A percentile compares a stretch with the other conserved stretches of the same genome.
Conservation (phyloP, 2,113 vertebrate species). For the Mesocricetus auratus region DNA sequence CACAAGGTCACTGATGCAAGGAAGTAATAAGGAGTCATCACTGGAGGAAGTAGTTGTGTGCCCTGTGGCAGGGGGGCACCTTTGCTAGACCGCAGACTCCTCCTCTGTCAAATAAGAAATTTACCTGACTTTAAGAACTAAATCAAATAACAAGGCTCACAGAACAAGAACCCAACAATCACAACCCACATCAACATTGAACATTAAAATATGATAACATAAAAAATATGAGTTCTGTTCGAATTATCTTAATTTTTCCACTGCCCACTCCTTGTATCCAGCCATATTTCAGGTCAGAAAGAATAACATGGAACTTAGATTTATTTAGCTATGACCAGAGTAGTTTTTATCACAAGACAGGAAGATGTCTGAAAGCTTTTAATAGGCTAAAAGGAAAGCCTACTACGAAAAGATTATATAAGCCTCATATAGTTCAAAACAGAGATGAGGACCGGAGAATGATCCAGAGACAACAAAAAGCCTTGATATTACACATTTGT, state of each 20-base stretch:
- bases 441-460: background rate
- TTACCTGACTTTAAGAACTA: background rate
- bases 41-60: background rate
- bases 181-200: background rate
- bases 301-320: background rate
- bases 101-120: background rate
- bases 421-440: background rate
- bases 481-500: background rate
- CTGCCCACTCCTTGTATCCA: background rate
- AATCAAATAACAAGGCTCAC: background rate
- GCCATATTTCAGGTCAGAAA: background rate
- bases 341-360: background rate
- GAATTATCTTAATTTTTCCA: background rate
- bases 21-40: background rate
- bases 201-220: background rate
- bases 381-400: slow-evolving; percentile 7
- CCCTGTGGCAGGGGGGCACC: background rate
- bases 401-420: background rate
- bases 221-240: background rate
- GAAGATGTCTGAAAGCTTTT: slow-evolving; percentile 18
- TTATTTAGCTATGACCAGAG: slow-evolving; percentile 6
- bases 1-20: background rate
- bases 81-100: background rate
- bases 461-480: background rate
- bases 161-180: background rate